Conservation (phyloP, 2,113 vertebrate species). For the Hystrix brachyura region DNA sequence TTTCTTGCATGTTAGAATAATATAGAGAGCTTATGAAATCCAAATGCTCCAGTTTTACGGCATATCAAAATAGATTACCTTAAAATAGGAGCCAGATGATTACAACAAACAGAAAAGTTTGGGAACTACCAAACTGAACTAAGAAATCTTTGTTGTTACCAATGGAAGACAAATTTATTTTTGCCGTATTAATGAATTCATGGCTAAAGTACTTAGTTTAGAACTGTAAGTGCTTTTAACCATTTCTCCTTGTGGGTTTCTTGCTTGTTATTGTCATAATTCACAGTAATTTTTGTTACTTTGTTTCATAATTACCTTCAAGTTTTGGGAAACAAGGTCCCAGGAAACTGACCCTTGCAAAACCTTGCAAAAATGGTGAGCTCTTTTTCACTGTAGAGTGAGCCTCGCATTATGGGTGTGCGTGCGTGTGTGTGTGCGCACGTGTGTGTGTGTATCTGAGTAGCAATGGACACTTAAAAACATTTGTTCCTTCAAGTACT, state of each 20-base stretch:
- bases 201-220: neutral
- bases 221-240: neutral
- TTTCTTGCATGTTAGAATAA: slow-evolving; percentile 1
- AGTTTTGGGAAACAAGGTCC: neutral
- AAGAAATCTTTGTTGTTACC: slow-evolving; percentile 8
- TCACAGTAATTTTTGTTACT: neutral
- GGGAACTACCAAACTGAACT: neutral
- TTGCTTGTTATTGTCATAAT: too few species aligned
- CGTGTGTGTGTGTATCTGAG: neutral
- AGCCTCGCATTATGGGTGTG: neutral
- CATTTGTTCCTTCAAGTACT: neutral
- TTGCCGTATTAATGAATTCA: slow-evolving; percentile 20
- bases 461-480: neutral
- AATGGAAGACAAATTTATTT: slow-evolving; percentile 33
- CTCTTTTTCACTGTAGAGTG: slow-evolving; percentile 26
- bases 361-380: slow-evolving; percentile 39
- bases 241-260: too few species aligned
- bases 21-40: neutral
- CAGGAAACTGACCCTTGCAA: neutral
- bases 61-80: slow-evolving; percentile 18
- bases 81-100: neutral
- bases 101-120: neutral
- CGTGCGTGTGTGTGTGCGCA: neutral
- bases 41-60: neutral
- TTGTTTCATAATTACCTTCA: slow-evolving; percentile 43